These are phyloP conservation scores for Heliconius nattereri DNA, from an alignment of 1,140 invertebrate species.

Conservation along the genomic window DNA sequence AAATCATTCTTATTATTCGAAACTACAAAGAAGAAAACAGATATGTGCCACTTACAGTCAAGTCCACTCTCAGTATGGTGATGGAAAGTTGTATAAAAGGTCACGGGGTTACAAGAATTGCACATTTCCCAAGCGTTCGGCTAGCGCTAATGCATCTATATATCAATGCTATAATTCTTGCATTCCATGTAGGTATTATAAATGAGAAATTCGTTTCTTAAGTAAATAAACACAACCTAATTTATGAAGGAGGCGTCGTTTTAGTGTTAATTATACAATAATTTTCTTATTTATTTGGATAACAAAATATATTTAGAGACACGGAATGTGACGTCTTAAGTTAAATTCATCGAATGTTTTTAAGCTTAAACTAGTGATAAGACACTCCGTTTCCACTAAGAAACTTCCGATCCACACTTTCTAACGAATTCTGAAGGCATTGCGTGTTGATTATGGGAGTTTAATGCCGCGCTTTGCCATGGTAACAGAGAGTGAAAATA, in stretches of 20 bases:
- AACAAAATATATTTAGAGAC: too few relatives aligned
- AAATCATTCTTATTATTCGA: not conserved
- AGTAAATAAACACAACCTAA: not conserved
- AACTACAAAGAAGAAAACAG: not conserved
- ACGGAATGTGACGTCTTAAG: too few relatives aligned
- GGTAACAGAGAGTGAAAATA: too few relatives aligned
- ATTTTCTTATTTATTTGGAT: too few relatives aligned
- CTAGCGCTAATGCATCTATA: conserved; percentile 30
- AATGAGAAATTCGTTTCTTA: conserved; percentile 20
- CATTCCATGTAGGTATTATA: conserved; percentile 13
- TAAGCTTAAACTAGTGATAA: too few relatives aligned
- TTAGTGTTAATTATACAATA: too few relatives aligned
- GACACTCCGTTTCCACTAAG: too few relatives aligned
- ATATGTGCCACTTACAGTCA: not conserved
- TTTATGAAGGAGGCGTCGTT: not conserved
- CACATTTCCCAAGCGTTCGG: conserved; percentile 29
- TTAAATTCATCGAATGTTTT: too few relatives aligned
- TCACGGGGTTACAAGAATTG: conserved; percentile 28
- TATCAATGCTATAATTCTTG: conserved; percentile 27
- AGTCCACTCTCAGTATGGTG: not conserved
- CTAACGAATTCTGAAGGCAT: too few relatives aligned
- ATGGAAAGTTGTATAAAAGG: conserved; percentile 32
- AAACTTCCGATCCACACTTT: too few relatives aligned
- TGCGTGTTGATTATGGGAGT: too few relatives aligned
- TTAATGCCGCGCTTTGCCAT: too few relatives aligned